A percentile compares a stretch with the other conserved stretches of the same genome.
phyloP scores from a whole-genome alignment of 2,113 vertebrate species.

The Aphyosemion australe region DNA sequence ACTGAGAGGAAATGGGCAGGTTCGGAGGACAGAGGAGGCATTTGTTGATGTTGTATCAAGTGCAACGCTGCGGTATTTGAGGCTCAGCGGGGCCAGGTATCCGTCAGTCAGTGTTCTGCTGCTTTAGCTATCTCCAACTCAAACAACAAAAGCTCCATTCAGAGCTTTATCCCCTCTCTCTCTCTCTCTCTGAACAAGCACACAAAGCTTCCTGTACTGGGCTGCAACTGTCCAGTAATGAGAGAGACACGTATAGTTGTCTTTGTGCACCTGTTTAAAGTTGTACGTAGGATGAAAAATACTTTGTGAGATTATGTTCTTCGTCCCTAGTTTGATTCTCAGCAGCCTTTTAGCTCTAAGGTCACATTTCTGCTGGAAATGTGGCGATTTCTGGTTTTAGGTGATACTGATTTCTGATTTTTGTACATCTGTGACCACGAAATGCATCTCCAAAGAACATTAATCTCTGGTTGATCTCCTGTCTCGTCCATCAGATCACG shows the following conservation, averaged over 20 bases:
- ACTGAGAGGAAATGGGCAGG: slow-evolving; percentile 60
- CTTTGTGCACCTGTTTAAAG: slow-evolving; percentile 65
- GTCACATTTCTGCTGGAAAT: no score
- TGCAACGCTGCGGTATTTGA: slow-evolving; percentile 76
- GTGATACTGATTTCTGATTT: no score
- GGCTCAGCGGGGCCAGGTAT: slow-evolving; percentile 86
- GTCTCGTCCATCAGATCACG: no score
- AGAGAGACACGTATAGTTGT: slow-evolving; percentile 27
- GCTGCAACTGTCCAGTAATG: slow-evolving; percentile 71
- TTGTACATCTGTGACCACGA: no score
- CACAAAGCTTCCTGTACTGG: slow-evolving; percentile 87
- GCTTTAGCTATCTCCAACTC: slow-evolving; percentile 74
- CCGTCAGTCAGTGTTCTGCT: slow-evolving; percentile 79
- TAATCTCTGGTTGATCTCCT: no score
- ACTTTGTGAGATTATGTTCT: no score
- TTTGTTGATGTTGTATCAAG: slow-evolving; percentile 78
- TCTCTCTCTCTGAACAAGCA: slow-evolving; percentile 74
- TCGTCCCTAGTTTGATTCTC: no score
- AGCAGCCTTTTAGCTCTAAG: no score
- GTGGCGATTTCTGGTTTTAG: no score
- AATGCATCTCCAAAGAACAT: no score
- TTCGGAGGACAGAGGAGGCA: slow-evolving; percentile 74
- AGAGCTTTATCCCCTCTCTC: slow-evolving; percentile 76
- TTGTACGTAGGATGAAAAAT: neutral
- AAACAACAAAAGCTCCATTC: slow-evolving; percentile 94